Evolutionary conservation across 1,140 invertebrate species (phyloP).

Genomic region (Neotoxoptera formosana): DNA sequence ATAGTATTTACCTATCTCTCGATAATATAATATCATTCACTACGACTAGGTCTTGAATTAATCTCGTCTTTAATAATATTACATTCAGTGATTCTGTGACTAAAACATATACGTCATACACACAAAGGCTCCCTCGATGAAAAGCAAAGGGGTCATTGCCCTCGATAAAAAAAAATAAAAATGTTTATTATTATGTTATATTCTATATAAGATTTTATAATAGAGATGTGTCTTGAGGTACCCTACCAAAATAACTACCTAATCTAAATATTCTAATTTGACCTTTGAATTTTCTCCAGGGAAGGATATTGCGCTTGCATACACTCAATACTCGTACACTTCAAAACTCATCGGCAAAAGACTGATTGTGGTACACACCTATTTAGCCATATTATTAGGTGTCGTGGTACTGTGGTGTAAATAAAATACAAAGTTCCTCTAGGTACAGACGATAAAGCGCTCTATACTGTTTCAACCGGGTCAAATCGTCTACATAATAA

Average conservation of each 20-base stretch:
- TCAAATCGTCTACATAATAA: neutral
- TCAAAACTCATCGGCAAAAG: neutral
- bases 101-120: neutral
- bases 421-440: neutral
- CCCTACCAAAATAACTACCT: neutral
- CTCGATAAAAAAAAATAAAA: neutral
- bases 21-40: neutral
- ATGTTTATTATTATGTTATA: neutral
- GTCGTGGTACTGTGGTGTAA: neutral
- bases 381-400: neutral
- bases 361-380: neutral
- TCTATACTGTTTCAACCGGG: neutral
- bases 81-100: neutral
- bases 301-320: neutral
- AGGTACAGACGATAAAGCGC: neutral
- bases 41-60: neutral
- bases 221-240: neutral
- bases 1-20: neutral
- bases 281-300: neutral
- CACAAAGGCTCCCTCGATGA: neutral
- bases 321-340: neutral
- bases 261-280: neutral
- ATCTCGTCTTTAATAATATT: neutral
- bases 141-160: neutral
- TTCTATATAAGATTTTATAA: neutral